A percentile compares a stretch with the other conserved stretches of the same genome.
These are phyloP conservation scores for Tineola bisselliella DNA, from an alignment of 2,888 invertebrate species.

Conservation along the genomic window DNA sequence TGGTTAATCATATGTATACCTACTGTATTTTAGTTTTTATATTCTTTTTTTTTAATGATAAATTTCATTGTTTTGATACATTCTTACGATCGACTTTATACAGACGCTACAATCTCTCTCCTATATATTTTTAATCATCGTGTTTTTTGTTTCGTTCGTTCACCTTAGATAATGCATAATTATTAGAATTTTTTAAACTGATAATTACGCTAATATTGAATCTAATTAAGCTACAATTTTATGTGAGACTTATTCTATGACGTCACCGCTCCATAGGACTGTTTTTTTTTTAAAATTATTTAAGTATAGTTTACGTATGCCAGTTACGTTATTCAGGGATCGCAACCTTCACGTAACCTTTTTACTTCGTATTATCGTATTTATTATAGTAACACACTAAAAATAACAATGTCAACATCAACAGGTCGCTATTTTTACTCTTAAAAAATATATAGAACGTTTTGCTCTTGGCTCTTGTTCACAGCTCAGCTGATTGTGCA, in stretches of 20 bases:
- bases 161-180: conserved; percentile 8
- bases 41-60: no score
- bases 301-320: no score
- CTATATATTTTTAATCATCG: not conserved
- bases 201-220: not conserved
- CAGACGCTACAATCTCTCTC: no score
- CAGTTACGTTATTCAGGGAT: no score
- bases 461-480: not conserved
- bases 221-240: no score
- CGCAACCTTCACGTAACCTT: not conserved
- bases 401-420: conserved; percentile 1
- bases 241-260: no score
- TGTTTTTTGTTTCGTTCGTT: not conserved
- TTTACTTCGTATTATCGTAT: not conserved
- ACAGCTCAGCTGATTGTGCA: not conserved
- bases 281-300: no score
- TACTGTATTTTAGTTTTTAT: no score
- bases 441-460: not conserved
- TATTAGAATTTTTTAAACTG: not conserved
- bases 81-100: no score
- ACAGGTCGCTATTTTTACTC: not conserved
- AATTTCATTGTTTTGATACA: no score
- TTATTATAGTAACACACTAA: not conserved
- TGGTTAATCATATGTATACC: no score
- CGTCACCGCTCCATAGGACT: no score